These are phyloP conservation scores for Lacerta viridis DNA, from an alignment of 2,797 vertebrate genomes.

Conservation along the genomic window DNA sequence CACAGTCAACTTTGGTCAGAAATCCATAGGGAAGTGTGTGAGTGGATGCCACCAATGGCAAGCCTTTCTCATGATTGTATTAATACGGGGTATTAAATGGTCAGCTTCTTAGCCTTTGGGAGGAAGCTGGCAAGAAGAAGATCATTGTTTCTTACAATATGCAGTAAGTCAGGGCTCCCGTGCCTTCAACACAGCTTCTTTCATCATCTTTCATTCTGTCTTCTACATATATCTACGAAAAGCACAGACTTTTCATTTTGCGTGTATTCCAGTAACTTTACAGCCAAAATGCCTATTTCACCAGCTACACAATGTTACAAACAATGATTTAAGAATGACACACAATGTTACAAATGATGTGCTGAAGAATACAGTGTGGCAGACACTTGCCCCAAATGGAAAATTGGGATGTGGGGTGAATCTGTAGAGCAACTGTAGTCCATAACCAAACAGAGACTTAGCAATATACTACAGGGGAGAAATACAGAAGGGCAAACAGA, in stretches of 20 bases:
- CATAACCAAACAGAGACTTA: background rate
- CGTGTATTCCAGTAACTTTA: background rate
- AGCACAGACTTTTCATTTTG: background rate
- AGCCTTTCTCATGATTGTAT: background rate
- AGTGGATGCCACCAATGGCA: background rate
- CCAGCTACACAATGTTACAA: too few relatives aligned
- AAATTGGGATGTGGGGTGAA: background rate
- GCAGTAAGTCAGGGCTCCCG: background rate
- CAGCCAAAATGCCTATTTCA: background rate
- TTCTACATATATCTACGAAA: too few relatives aligned
- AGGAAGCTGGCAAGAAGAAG: background rate
- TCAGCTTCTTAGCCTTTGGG: background rate
- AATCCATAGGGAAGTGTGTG: background rate
- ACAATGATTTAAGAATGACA: too few relatives aligned
- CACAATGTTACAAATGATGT: too few relatives aligned
- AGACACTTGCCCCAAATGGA: background rate
- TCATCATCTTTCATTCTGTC: too few relatives aligned
- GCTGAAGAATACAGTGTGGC: background rate
- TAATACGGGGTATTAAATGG: background rate
- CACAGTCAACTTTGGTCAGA: too few relatives aligned
- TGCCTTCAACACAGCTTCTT: background rate
- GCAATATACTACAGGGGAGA: background rate
- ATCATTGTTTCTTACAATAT: background rate
- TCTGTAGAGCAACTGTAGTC: background rate
- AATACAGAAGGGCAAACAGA: background rate